Percentiles rank a stretch among this genome's conserved stretches.
phyloP scores from a whole-genome alignment of 2,113 vertebrate genomes.

The Capricornis sumatraensis region DNA sequence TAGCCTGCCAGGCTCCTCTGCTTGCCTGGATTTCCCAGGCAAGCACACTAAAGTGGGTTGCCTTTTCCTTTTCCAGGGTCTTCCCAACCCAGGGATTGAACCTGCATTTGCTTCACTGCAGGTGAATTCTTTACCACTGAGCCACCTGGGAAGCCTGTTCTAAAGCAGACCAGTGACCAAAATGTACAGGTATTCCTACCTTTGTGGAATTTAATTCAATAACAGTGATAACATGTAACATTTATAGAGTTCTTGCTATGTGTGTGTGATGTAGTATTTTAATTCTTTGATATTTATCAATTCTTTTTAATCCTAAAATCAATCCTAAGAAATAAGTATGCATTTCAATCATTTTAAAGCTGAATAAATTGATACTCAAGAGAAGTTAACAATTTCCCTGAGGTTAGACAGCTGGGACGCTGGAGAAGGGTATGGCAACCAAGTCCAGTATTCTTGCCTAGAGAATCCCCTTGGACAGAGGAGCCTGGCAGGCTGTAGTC shows the following conservation, averaged over 20 bases:
- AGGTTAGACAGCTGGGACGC: neutral
- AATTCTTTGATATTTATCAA: neutral
- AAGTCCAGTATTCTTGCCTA: neutral
- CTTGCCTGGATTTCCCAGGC: neutral
- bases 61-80: neutral
- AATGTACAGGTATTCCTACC: neutral
- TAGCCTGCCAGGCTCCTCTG: neutral
- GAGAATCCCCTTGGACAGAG: neutral
- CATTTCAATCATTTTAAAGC: neutral
- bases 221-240: neutral
- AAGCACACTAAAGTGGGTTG: neutral
- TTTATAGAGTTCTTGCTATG: neutral
- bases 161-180: neutral
- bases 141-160: neutral
- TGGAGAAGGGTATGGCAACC: neutral
- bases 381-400: neutral
- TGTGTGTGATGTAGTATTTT: neutral
- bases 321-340: neutral
- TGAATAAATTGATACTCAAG: neutral
- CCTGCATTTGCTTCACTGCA: neutral
- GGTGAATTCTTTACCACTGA: neutral
- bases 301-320: neutral
- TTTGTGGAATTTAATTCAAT: neutral
- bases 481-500: neutral
- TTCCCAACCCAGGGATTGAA: neutral